Evolutionary conservation across 2,888 invertebrate genomes (phyloP).

Genomic region (Drosophila affinis): DNA sequence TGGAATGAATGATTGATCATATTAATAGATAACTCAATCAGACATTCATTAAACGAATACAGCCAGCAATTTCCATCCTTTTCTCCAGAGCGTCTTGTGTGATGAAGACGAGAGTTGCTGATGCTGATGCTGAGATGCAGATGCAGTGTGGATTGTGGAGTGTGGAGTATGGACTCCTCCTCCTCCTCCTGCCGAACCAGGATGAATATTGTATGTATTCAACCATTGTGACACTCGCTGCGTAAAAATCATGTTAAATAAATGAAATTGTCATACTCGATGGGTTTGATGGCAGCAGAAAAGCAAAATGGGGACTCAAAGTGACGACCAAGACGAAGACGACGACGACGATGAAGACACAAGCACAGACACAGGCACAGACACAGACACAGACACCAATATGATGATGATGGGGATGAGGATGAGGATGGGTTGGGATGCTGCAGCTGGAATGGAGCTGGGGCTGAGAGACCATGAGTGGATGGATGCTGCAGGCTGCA

Average conservation of each 20-base stretch:
- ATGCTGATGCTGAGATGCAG: constrained; percentile 5
- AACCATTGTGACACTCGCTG: constrained; percentile 50
- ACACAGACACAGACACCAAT: constrained; percentile 29
- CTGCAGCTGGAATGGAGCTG: not conserved
- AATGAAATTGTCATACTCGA: constrained; percentile 73
- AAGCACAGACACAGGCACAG: not conserved
- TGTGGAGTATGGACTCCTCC: not conserved
- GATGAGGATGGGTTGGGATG: not conserved
- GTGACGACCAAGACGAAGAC: constrained; percentile 15
- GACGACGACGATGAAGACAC: constrained; percentile 2
- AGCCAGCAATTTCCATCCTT: constrained; percentile 24
- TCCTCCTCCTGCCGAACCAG: constrained; percentile 9
- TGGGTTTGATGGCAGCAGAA: constrained; percentile 53
- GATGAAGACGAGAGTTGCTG: constrained; percentile 6
- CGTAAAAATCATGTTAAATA: constrained; percentile 67
- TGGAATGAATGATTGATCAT: constrained; percentile 23
- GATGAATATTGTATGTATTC: constrained; percentile 10
- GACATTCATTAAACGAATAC: constrained; percentile 34
- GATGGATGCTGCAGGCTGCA: constrained; percentile 41
- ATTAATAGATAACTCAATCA: constrained; percentile 27
- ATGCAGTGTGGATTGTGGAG: too few species aligned
- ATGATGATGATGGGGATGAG: constrained; percentile 34
- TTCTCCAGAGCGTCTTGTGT: constrained; percentile 13
- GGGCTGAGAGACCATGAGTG: constrained; percentile 19
- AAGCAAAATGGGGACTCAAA: constrained; percentile 40